Evolutionary conservation across 2,113 vertebrate genomes (phyloP).

Genomic region (Polyodon spathula): DNA sequence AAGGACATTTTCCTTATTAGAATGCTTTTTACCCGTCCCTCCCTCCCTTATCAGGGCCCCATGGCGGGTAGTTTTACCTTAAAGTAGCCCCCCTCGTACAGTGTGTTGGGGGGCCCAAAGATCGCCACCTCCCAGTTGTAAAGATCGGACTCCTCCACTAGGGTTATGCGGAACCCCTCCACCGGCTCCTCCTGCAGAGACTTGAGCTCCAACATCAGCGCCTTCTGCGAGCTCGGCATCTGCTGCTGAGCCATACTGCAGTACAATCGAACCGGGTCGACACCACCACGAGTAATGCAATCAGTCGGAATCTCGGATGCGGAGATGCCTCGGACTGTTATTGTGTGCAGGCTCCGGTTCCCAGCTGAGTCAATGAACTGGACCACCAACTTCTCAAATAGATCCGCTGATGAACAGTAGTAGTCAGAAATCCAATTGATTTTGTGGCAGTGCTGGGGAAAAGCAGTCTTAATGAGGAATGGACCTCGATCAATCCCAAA

Average conservation of each 20-base stretch:
- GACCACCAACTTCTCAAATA: too few relatives aligned
- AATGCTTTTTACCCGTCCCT: too few relatives aligned
- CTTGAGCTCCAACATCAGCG: constrained; percentile 91
- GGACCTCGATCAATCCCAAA: too few relatives aligned
- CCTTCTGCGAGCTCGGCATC: constrained; percentile 92
- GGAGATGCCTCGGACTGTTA: background rate
- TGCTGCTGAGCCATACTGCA: constrained; percentile 84
- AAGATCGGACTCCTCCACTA: constrained; percentile 86
- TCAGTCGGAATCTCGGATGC: constrained; percentile 9
- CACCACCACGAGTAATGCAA: constrained; percentile 21
- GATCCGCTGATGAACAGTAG: too few relatives aligned
- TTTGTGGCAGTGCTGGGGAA: too few relatives aligned
- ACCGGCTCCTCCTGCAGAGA: constrained; percentile 88
- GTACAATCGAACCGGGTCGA: constrained; percentile 22
- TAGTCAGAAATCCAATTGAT: too few relatives aligned
- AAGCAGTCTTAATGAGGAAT: too few relatives aligned
- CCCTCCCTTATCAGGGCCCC: background rate
- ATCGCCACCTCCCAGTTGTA: constrained; percentile 95
- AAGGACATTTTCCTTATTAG: too few relatives aligned
- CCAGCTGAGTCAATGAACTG: too few relatives aligned
- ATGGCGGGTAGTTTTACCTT: constrained; percentile 62
- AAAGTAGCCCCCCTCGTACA: constrained; percentile 89
- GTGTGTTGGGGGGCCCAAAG: constrained; percentile 86
- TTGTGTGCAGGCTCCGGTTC: constrained; percentile 30
- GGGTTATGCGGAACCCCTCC: constrained; percentile 86